phyloP scores from a whole-genome alignment of 2,113 vertebrate genomes.

The Mandrillus leucophaeus region DNA sequence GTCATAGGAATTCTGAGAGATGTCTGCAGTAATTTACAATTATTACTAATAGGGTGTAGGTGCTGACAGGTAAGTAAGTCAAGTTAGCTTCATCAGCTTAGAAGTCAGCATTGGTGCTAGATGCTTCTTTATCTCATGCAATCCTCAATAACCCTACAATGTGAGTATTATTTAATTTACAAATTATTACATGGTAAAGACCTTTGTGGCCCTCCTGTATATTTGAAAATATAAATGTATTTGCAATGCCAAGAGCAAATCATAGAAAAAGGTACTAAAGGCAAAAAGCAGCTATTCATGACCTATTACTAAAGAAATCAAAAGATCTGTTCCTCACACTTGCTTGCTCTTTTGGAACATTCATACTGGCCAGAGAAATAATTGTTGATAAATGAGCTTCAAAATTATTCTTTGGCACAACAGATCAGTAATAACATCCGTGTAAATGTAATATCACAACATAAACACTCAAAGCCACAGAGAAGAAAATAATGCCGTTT shows the following conservation, averaged over 20 bases:
- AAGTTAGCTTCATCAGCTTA: neutral
- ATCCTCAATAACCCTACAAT: neutral
- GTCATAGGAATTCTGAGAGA: neutral
- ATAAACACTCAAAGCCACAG: conserved; percentile 71
- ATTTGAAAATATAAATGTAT: conserved; percentile 1
- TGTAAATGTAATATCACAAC: conserved; percentile 71
- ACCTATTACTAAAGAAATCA: conserved; percentile 44
- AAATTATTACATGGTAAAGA: conserved; percentile 15
- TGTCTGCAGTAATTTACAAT: neutral
- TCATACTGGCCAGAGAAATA: conserved; percentile 63
- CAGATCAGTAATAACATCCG: conserved; percentile 54
- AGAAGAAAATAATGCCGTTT: conserved; percentile 71
- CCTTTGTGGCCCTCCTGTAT: neutral
- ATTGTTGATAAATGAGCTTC: conserved; percentile 67
- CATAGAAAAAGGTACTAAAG: neutral
- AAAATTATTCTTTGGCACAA: conserved; percentile 61
- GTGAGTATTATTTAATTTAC: neutral
- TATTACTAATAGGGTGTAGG: neutral
- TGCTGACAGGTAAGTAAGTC: neutral
- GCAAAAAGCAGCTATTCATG: neutral
- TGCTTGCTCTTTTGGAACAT: conserved; percentile 58
- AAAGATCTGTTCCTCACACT: neutral
- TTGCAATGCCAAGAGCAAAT: conserved; percentile 15
- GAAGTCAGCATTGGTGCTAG: neutral
- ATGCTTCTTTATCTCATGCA: neutral